A percentile compares a stretch with the other conserved stretches of the same genome.
Evolutionary conservation across 1,140 invertebrate species (phyloP).

Genomic region (Rhynchophorus ferrugineus): DNA sequence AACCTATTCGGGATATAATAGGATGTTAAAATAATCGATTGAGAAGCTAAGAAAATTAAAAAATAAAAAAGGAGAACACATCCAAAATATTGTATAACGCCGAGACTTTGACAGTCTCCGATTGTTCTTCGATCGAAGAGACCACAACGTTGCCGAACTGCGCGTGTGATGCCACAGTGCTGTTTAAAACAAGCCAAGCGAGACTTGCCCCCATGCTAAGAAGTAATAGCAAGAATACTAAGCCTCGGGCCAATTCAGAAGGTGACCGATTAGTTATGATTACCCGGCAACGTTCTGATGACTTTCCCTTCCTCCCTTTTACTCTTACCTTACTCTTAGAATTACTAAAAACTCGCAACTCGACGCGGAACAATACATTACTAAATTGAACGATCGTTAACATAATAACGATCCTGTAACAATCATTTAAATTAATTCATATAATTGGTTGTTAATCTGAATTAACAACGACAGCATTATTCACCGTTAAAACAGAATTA

Average conservation of each 20-base stretch:
- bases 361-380: too few relatives aligned
- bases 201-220: background rate
- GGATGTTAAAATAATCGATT: constrained; percentile 22
- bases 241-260: background rate
- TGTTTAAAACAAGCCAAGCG: background rate
- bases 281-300: background rate
- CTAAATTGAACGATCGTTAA: constrained; percentile 10
- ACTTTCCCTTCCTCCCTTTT: constrained; percentile 14
- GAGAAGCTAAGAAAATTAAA: constrained; percentile 24
- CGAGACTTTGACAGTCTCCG: constrained; percentile 36
- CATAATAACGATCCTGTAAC: too few relatives aligned
- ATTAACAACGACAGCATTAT: too few relatives aligned
- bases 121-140: constrained; percentile 18
- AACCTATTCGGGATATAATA: constrained; percentile 21
- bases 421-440: too few relatives aligned
- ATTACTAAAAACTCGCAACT: constrained; percentile 7
- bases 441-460: too few relatives aligned
- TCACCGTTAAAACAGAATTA: too few relatives aligned
- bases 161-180: background rate
- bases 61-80: constrained; percentile 16
- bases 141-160: background rate
- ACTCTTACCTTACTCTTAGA: constrained; percentile 17
- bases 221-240: constrained; percentile 8
- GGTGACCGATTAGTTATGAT: too few relatives aligned
- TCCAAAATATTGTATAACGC: constrained; percentile 25